Base-by-base conservation (phyloP, 1,140 invertebrate genomes). In the Bombus soroeensis region DNA sequence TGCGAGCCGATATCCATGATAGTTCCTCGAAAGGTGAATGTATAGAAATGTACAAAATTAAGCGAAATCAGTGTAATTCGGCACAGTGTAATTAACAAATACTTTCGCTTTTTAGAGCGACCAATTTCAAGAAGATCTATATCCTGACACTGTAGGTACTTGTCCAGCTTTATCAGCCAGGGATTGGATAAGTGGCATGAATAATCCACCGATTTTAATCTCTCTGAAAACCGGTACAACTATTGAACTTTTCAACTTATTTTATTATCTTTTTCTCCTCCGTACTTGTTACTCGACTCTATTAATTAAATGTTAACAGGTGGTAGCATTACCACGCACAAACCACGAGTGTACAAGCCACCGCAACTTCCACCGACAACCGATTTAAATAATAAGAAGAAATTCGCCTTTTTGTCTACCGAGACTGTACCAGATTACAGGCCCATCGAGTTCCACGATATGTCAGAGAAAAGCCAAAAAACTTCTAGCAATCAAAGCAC, bases 1-100 rank as follows among this genome's bases (percentile, higher is more conserved):
- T 98, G 98, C 94, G 98, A 99, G 94, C 98, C 98, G 34, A 97
- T 99, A 87, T 97, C 98, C 10, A 99, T 99, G 98, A 98, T 99
- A 87, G 98, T 99, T 59, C 98, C 98, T 9, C 95, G 98, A 90
- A 99, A 97, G 95, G 97, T 97, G 92, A 93, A 91, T 82, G 88
- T 22, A 47, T 28, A 15, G 28, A 32, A 32, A n/a, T 6, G 34
- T 15, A 8, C 3, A 8, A 66, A 47, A 13, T 53, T 47, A 10
- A 15, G 25, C 1, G 1, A 6, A 75, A 37, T n/a, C 1, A 72
- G 12, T 5, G 6, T 25, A 8, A 80, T 41, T 47, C 0, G 22
- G 12, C 25, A 6, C 15, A 22, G n/a, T 25, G 43, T 85, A 53
- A 84, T 81, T 77, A 77, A 0, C n/a, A 15, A 18, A 1, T 28